A percentile compares a stretch with the other conserved stretches of the same genome.
These are phyloP conservation scores for Ascaphus truei DNA, from an alignment of 2,113 vertebrate genomes.

Conservation along the genomic window DNA sequence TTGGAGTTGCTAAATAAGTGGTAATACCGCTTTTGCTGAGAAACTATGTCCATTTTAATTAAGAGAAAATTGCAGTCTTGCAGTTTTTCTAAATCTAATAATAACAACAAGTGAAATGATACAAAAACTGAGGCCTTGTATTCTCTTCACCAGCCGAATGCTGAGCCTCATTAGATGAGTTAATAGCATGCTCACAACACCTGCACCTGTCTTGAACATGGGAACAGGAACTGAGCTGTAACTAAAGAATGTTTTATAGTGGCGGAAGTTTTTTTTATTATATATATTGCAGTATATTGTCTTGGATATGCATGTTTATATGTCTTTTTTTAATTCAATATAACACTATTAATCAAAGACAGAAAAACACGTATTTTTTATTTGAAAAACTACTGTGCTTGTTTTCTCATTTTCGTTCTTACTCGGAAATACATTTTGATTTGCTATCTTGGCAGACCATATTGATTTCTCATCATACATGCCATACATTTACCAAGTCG, in stretches of 20 bases:
- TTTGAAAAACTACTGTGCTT: no score
- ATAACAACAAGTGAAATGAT: not conserved
- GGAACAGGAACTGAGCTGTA: not conserved
- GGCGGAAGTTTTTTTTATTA: no score
- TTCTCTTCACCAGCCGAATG: not conserved
- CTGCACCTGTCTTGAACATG: not conserved
- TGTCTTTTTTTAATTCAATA: no score
- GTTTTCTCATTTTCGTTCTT: no score
- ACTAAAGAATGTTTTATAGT: no score
- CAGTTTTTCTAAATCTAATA: constrained; percentile 8
- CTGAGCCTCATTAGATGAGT: constrained; percentile 19
- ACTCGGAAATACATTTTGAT: not conserved
- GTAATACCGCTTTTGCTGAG: not conserved
- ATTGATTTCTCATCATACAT: not conserved
- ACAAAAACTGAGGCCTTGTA: not conserved
- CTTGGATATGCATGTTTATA: not conserved
- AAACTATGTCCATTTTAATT: not conserved
- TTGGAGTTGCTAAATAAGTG: not conserved
- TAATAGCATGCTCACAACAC: constrained; percentile 18
- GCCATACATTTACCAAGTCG: not conserved
- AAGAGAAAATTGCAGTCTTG: not conserved
- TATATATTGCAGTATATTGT: no score
- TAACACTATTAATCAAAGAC: no score
- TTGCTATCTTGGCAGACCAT: not conserved
- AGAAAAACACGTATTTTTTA: no score